Evolutionary conservation across 2,797 vertebrate genomes (phyloP), one percentile per base, ranked within the genome.

Genomic region (Chiloscyllium punctatum): DNA sequence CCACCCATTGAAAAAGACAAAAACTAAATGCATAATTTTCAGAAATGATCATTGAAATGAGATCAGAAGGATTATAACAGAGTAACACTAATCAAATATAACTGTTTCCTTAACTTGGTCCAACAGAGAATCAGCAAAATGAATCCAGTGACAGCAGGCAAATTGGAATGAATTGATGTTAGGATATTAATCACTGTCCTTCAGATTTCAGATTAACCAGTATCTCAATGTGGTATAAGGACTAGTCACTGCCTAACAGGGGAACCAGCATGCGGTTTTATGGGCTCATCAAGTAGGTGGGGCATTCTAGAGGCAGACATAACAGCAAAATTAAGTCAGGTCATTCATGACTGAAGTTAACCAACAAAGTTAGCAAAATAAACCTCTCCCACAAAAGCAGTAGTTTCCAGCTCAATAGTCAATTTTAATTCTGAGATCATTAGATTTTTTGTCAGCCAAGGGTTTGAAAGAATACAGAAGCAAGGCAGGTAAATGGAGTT

Each of bases 21-120:
- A 48, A 62, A 90, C 16, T 90, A 62, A 62, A 62, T 90, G 30
- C 87, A 33, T n/a, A 90, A 11, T 30, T 90, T 90, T 30, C 87
- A 90, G 51, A 90, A 90, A 90, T 62, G 87, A 62, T 90, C 87
- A 62, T 62, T 33, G 53, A n/a, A n/a, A 53, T 90, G 30, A 90
- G 37, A 94, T 94, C 92, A 94, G 21, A 72, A 9, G 69, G 9
- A 2, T 69, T 48, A 48, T 25, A 30, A 57, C 57, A 25, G 51
- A 90, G 62, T 25, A 90, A 33, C 51, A 53, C 87, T 30, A 53
- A 90, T 62, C 27, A 90, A 90, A 90, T 57, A 90, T 90, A 57
- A 57, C 13, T 53, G 87, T 90, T 90, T 27, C 15, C 87, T 90
- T 27, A 90, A 57, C 23, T 1, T 30, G 57, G 51, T 48, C 87